Base-by-base conservation (phyloP, 2,888 invertebrate species). In the Troides aeacus region DNA sequence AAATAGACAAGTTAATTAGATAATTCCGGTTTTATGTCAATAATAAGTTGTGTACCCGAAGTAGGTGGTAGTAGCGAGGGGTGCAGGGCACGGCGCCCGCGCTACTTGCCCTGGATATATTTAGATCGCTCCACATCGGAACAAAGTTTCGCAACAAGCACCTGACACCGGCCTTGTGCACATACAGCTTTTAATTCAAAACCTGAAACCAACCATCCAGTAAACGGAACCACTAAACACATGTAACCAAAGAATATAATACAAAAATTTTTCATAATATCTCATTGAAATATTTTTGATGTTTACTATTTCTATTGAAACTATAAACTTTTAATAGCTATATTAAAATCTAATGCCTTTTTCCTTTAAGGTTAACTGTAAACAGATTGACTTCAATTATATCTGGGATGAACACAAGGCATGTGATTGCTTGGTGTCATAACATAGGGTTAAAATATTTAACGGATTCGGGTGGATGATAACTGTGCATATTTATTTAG, bases 41-140 rank as follows among this genome's bases (percentile, higher is more conserved):
- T 63, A 46, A 63, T n/a, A 68, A 23, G 24, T 59, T 50, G 8
- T 21, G 24, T 70, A 57, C 24, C 64, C 0, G 73, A 72, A 74
- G 73, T 78, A 78, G 77, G 69, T 21, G 21, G 21, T 21, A 21
- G 21, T 69, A 70, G 66, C 63, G 70, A 77, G 76, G 74, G 77
- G 77, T 76, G 73, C 72, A 72, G 70, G 66, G 76, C 76, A 66
- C 70, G 62, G 64, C 70, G 78, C 66, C 65, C 80, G 78, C 76
- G 80, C 75, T 76, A 79, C 79, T 72, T 71, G 53, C 67, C 71
- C 66, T 70, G 36, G 7, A 72, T 87, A 90, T 83, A 85, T 85
- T 84, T 90, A 90, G 88, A 82, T 72, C 82, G 90, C 73, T 87
- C 90, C 75, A 89, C 88, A 88, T 90, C 83, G 75, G 79, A 73